A percentile compares a stretch with the other conserved stretches of the same genome.
Evolutionary conservation across 2,113 vertebrate species (phyloP).

Genomic region (Azemiops feae): DNA sequence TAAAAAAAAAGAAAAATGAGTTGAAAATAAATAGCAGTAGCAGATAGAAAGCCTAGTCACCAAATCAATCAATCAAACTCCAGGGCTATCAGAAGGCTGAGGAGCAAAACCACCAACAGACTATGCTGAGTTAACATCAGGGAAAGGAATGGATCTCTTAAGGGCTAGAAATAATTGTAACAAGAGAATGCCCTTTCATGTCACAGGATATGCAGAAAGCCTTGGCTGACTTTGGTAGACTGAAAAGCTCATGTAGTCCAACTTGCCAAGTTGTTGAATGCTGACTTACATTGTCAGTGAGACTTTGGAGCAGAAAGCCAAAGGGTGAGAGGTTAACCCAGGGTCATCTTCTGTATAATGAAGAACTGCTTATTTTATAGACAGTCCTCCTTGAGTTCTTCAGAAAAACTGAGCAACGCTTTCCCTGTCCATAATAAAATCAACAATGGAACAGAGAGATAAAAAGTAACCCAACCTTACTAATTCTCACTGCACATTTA

Average conservation of each 20-base stretch:
- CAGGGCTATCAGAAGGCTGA: not conserved
- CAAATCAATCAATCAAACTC: not conserved
- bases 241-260: not conserved
- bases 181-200: not conserved
- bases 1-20: not conserved
- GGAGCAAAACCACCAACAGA: not conserved
- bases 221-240: not conserved
- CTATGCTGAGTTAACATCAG: not conserved
- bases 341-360: not conserved
- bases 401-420: not conserved
- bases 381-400: not conserved
- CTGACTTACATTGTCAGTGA: not conserved
- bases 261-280: not conserved
- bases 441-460: not conserved
- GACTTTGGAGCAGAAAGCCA: not conserved
- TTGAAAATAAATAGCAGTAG: not conserved
- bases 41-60: not conserved
- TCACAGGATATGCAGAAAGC: not conserved
- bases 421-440: not conserved
- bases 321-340: not conserved
- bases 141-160: not conserved
- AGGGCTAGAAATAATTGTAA: not conserved
- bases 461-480: not conserved
- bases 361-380: not conserved
- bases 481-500: not conserved